phyloP scores from a whole-genome alignment of 2,888 invertebrate species.

The Sisyra terminalis region DNA sequence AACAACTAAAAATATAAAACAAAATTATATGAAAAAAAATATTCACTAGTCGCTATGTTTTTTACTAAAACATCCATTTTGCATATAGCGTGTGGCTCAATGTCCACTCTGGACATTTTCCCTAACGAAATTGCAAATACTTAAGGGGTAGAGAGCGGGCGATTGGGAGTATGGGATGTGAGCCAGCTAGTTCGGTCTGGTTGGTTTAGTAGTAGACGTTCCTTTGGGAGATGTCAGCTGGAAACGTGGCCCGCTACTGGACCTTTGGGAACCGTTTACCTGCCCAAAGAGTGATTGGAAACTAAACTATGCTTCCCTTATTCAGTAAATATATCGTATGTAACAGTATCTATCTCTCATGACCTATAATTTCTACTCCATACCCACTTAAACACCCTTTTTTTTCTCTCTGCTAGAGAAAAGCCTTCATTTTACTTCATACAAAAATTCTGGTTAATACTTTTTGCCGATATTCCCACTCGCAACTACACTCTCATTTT shows the following conservation, averaged over 20 bases:
- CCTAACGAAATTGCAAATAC: background rate
- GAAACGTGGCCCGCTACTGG: constrained; percentile 23
- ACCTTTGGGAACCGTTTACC: constrained; percentile 28
- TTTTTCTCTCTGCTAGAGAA: too few relatives aligned
- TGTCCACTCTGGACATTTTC: background rate
- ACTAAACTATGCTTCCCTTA: constrained; percentile 14
- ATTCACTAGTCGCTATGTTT: too few relatives aligned
- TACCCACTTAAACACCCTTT: too few relatives aligned
- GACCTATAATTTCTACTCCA: too few relatives aligned
- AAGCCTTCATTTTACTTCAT: too few relatives aligned
- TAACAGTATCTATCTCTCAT: too few relatives aligned
- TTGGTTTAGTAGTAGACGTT: constrained; percentile 13
- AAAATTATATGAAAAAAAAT: too few relatives aligned
- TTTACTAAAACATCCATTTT: background rate
- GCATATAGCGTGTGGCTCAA: background rate
- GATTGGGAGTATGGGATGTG: constrained; percentile 2
- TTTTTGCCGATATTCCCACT: too few relatives aligned
- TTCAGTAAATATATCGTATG: too few relatives aligned
- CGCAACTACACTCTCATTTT: too few relatives aligned
- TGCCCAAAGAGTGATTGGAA: constrained; percentile 29
- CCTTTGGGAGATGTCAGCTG: constrained; percentile 27
- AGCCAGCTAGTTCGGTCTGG: constrained; percentile 19
- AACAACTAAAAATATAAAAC: too few relatives aligned
- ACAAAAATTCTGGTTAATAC: too few relatives aligned
- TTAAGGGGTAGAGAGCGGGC: background rate